Evolutionary conservation across 2,113 vertebrate species (phyloP).

Genomic region (Indicator maculatus): DNA sequence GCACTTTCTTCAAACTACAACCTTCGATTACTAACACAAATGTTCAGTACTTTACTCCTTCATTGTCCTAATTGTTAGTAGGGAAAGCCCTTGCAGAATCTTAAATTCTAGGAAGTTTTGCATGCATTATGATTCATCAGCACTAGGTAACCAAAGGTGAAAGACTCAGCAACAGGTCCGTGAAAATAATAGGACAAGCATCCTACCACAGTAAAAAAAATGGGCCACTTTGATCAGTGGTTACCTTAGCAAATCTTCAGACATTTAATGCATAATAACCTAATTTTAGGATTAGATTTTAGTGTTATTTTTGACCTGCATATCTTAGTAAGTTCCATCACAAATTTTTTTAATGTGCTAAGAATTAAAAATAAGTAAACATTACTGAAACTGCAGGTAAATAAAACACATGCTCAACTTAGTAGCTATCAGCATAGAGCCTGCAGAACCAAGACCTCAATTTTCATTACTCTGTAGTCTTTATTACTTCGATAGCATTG

Average conservation of each 20-base stretch:
- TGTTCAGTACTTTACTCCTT: not conserved
- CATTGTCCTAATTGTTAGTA: not conserved
- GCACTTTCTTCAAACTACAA: not conserved
- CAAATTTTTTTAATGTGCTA: not conserved
- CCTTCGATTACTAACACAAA: rapidly evolving
- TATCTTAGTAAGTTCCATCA: not conserved
- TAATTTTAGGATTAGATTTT: not conserved
- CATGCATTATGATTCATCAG: not conserved
- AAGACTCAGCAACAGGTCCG: not conserved
- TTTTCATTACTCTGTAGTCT: not conserved
- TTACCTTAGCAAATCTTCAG: not conserved
- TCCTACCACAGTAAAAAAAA: not conserved
- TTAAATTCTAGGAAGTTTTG: not conserved
- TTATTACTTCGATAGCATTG: not conserved
- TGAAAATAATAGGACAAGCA: not conserved
- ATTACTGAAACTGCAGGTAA: not conserved
- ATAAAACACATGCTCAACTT: not conserved
- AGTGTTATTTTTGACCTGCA: not conserved
- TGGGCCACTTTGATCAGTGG: not conserved
- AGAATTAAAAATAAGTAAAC: not conserved
- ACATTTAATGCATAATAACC: not conserved
- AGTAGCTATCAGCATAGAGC: not conserved
- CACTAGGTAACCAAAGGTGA: not conserved
- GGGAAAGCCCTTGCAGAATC: not conserved
- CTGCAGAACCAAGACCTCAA: not conserved